phyloP scores from a whole-genome alignment of 2,888 invertebrate genomes.

The Pristionchus maxplancki region DNA sequence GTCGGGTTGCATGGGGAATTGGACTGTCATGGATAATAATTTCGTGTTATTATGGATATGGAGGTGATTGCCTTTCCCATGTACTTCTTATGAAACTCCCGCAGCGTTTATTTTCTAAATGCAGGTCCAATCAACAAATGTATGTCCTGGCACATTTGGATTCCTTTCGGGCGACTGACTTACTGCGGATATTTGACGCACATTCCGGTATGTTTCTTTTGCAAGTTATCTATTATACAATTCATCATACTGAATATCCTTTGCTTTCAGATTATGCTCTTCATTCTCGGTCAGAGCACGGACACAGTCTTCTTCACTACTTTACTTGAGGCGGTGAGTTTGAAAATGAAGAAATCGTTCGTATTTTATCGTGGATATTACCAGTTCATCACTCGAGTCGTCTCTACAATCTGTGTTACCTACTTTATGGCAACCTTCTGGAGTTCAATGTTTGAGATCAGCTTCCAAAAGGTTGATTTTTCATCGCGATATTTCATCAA shows the following conservation, averaged over 20 bases:
- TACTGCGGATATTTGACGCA: conserved; percentile 61
- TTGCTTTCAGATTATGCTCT: background rate
- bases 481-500: background rate
- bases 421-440: conserved; percentile 39
- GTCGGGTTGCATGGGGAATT: background rate
- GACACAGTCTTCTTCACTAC: conserved; percentile 32
- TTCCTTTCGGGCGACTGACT: conserved; percentile 59
- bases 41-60: conserved; percentile 40
- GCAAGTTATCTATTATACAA: background rate
- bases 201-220: background rate
- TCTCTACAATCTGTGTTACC: background rate
- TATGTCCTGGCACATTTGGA: conserved; percentile 61
- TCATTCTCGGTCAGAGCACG: conserved; percentile 19
- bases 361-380: background rate
- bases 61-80: background rate
- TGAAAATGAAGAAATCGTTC: too few species aligned
- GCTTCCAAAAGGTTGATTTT: conserved; percentile 6
- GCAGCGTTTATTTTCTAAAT: background rate
- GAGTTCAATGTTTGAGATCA: conserved; percentile 46
- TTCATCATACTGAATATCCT: too few species aligned
- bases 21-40: conserved; percentile 37
- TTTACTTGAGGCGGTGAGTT: conserved; percentile 18
- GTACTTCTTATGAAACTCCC: too few species aligned
- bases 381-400: conserved; percentile 27
- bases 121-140: conserved; percentile 60